Evolutionary conservation across 2,797 vertebrate species (phyloP), one percentile per base, ranked within the genome.

Genomic region (Syngnathus rostellatus): DNA sequence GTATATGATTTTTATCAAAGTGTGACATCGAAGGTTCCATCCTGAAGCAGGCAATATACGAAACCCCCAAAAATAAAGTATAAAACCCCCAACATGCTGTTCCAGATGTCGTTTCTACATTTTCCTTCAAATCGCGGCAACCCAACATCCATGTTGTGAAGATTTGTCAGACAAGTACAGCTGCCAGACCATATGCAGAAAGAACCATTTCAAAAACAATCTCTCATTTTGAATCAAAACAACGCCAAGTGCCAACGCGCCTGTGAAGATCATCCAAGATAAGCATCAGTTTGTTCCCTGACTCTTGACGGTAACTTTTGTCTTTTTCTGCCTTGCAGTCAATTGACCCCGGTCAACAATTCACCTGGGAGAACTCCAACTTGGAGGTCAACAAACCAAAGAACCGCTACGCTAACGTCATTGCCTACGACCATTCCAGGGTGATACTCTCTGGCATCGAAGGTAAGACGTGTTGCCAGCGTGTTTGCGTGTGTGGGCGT

Each of bases 311-410:
- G 37, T 54, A 54, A 53, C 19, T 39, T 51, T 72, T 72, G 43
- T 67, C 12, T 76, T 65, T 78, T 70, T 72, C 40, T 67, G 19
- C 76, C 64, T 78, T 84, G 12, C 78, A 99, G 97, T 98, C 97
- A 65, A 79, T 99, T 73, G 97, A 99, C 85, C 97, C 97, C 0
- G 94, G 95, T 68, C 97, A 99, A 86, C 97, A 99, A 88, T 99
- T 99, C 89, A 99, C 96, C 0, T 99, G 97, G 97, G 97, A 99
- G 68, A 94, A 99, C 77, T 99, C 97, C 77, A 99, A 99, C 89
- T 86, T 99, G 88, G 97, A 99, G 90, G 94, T 99, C 86, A 99
- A 99, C 89, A 99, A 99, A 91, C 94, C 95, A 93, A 99, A 99
- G 94, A 99, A 99, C 77, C 95, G 97, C 91, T 99, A 99, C 6